Conservation (phyloP, 1,140 invertebrate species). For the Tetranychus urticae region DNA sequence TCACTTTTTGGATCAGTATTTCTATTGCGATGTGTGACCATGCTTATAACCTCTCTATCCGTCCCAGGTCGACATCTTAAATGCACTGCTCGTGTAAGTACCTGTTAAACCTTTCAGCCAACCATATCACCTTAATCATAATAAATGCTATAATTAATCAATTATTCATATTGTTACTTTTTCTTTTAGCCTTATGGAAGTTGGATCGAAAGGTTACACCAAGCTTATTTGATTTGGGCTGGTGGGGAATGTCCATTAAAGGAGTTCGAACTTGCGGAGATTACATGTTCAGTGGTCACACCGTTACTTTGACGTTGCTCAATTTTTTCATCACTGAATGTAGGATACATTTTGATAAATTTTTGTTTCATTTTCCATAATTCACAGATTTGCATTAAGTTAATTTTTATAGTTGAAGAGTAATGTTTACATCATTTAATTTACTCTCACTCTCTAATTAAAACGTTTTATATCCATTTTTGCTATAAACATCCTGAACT, state of each 20-base stretch:
- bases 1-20: slow-evolving; percentile 89
- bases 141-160: too few species aligned
- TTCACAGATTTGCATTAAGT: too few species aligned
- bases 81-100: slow-evolving; percentile 55
- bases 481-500: background rate
- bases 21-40: slow-evolving; percentile 82
- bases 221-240: slow-evolving; percentile 85
- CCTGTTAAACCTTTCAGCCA: background rate
- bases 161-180: background rate
- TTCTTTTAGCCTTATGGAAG: slow-evolving; percentile 24
- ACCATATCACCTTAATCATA: background rate
- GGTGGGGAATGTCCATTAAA: slow-evolving; percentile 91
- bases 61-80: slow-evolving; percentile 88
- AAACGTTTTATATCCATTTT: too few species aligned
- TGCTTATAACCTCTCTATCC: slow-evolving; percentile 92
- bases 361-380: background rate
- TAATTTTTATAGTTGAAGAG: too few species aligned
- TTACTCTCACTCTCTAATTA: too few species aligned
- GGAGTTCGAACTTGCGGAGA: slow-evolving; percentile 94
- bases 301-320: slow-evolving; percentile 79
- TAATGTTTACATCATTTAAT: too few species aligned
- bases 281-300: slow-evolving; percentile 99
- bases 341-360: slow-evolving; percentile 21
- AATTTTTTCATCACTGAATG: slow-evolving; percentile 99
- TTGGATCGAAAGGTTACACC: slow-evolving; percentile 29